Evolutionary conservation across 2,888 invertebrate genomes (phyloP), one percentile per base, ranked within the genome.

Genomic region (Colostygia pectinataria): DNA sequence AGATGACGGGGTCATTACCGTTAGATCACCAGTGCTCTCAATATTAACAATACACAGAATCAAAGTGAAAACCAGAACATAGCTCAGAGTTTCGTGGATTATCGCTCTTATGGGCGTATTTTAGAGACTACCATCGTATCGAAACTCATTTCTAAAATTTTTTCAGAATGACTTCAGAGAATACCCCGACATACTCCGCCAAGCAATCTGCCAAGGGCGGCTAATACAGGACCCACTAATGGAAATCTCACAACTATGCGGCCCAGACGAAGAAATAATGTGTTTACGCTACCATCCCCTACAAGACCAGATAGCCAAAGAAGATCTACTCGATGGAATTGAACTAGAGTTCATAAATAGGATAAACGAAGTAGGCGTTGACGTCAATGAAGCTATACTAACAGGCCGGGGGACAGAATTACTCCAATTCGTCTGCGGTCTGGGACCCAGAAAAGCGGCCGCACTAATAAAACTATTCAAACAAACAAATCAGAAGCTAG

Each of bases 361-460:
- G 42, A 97, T 98, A 0, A 99, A 99, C 77, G 99, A 99, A 91
- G 99, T 99, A 0, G 99, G 99, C 4, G 98, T 99, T 0, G 99
- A 99, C 71, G 94, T 99, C 6, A 99, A 99, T 76, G 92, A 96
- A 68, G 97, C 98, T 0, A 95, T 99, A 0, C 93, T 97, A 53
- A 96, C 96, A 50, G 93, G 96, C 0, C 95, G 99, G 65, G 96
- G 97, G 0, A 93, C 96, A 0, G 95, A 97, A 72, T 80, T 99
- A 37, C 93, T 99, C 2, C 99, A 99, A 83, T 99, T 99, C 78
- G 95, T 99, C 12, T 98, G 98, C 79, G 99, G 99, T 10, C 86
- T 99, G 20, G 99, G 99, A 0, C 97, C 98, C 0, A 92, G 99
- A 56, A 99, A 99, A 83, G 98, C 97, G 0, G 94, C 95, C 70